Base-by-base conservation (phyloP, 2,888 invertebrate genomes). In the Phengaris arion region DNA sequence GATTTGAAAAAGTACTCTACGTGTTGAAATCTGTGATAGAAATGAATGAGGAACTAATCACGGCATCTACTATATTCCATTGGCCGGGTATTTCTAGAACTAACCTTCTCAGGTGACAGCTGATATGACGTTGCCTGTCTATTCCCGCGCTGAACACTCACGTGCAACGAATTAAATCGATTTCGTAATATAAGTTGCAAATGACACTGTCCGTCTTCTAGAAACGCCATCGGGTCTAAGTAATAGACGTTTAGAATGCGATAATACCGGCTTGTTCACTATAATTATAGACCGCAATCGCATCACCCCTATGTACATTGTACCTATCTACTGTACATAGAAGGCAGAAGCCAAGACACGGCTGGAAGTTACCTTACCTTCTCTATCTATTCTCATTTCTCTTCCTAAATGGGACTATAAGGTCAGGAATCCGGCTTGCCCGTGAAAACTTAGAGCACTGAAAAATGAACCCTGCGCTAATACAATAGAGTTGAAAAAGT, bases 151-250 rank as follows among this genome's bases (percentile, higher is more conserved):
- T 64, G 59, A 22, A 59, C 10, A n/a, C 7, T 8, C 15, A 22
- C 15, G 59, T 15, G 59, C 57, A 74, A 80, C 77, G 70, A 78
- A 79, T 78, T 52, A 79, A 80, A 83, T 82, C 81, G 54, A 74
- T 68, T 68, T 74, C 76, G 70, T 73, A 51, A 74, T 74, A 76
- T 75, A 76, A 78, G 75, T 79, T 77, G 79, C 82, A 82, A 83
- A 83, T 81, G 81, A 83, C 78, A 83, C 79, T 80, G 80, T 79
- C 81, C 83, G 83, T 59, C 85, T 84, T 85, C 83, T 83, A 84
- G 85, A 87, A 87, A 88, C 83, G 85, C 83, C 86, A 89, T 86
- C 87, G 86, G 87, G 85, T 89, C 86, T 87, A 86, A 88, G 87
- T 87, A 86, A 89, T 88, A 84, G 85, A 82, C 78, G 77, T 79